A percentile compares a stretch with the other conserved stretches of the same genome.
phyloP scores from a whole-genome alignment of 2,888 invertebrate genomes.

The Athalia circularis region DNA sequence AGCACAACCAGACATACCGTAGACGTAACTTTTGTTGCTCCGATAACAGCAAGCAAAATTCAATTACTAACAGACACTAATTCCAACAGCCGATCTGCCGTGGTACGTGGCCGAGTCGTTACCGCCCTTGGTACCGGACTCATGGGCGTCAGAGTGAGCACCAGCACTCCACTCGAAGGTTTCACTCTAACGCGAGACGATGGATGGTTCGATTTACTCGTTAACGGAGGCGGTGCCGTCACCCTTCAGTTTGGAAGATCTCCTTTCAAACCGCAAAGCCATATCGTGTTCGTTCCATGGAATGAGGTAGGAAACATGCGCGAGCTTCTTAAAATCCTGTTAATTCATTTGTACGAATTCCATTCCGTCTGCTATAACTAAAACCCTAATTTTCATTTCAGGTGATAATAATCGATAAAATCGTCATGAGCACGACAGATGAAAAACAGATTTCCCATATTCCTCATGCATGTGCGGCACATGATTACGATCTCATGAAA shows the following conservation, averaged over 20 bases:
- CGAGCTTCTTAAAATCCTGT: neutral
- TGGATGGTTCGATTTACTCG: constrained; percentile 98
- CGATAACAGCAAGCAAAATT: neutral
- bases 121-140: constrained; percentile 94
- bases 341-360: constrained; percentile 18
- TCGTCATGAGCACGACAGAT: constrained; percentile 88
- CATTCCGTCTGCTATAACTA: constrained; percentile 20
- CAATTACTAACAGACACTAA: constrained; percentile 45
- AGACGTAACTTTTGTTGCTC: constrained; percentile 41
- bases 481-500: constrained; percentile 95
- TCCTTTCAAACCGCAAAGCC: constrained; percentile 90
- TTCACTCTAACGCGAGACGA: constrained; percentile 95
- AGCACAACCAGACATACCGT: constrained; percentile 36
- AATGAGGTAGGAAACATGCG: constrained; percentile 82
- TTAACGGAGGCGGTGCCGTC: constrained; percentile 99
- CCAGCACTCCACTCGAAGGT: constrained; percentile 95
- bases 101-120: constrained; percentile 95
- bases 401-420: constrained; percentile 94
- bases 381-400: constrained; percentile 65
- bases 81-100: constrained; percentile 91
- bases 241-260: constrained; percentile 95
- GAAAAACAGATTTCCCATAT: constrained; percentile 82
- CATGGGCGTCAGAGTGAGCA: constrained; percentile 96
- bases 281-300: constrained; percentile 96
- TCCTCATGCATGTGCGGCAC: constrained; percentile 88